Conservation (phyloP, 2,113 vertebrate genomes). For the Ciconia stormi region DNA sequence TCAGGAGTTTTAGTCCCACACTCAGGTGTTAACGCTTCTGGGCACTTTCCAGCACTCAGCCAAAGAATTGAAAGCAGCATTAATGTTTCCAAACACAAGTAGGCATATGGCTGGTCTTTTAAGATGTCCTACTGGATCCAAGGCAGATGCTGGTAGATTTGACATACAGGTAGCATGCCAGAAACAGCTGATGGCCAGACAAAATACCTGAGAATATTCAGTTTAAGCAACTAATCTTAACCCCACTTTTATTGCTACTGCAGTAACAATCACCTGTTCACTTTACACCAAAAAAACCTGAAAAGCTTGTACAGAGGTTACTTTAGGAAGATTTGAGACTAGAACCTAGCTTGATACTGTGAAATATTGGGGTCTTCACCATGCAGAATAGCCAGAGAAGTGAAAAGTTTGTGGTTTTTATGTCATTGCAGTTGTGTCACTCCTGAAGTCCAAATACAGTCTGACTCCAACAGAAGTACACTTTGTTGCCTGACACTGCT, state of each 20-base stretch:
- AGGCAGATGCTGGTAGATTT: background rate
- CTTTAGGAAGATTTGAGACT: background rate
- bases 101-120: background rate
- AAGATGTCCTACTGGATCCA: background rate
- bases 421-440: background rate
- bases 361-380: background rate
- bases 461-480: background rate
- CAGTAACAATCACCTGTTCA: background rate
- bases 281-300: background rate
- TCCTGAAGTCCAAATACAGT: background rate
- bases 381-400: background rate
- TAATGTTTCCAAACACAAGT: background rate
- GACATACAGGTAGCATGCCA: background rate
- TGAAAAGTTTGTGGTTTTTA: background rate
- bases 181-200: background rate
- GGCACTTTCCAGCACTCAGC: background rate
- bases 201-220: background rate
- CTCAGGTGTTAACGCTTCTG: background rate
- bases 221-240: background rate
- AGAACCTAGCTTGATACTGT: background rate
- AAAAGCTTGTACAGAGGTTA: background rate
- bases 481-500: background rate
- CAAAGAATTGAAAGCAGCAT: background rate
- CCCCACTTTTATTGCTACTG: background rate
- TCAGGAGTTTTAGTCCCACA: background rate